Base-by-base conservation (phyloP, 2,113 vertebrate genomes). In the Jacana jacana region DNA sequence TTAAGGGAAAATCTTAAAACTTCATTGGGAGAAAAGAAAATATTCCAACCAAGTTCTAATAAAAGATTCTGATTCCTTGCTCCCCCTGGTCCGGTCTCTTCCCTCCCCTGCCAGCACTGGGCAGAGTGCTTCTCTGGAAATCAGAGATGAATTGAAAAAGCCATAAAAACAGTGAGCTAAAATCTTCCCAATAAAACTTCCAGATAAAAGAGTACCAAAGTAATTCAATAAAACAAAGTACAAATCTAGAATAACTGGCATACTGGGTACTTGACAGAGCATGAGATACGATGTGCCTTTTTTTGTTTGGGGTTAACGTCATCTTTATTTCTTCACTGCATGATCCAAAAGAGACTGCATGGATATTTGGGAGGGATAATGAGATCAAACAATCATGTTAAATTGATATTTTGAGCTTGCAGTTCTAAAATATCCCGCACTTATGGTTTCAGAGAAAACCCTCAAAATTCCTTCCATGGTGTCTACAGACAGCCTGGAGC, bases 341-440 rank as follows among this genome's bases (percentile, higher is more conserved):
- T 22, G 39, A 92, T 70, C 52, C 42, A 48, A 66, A 65, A 88
- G 44, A 90, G 16, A 24, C 24, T 31, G 48, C 71, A 60, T 3
- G 12, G 14, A 39, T 80, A 68, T 78, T 86, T 80, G 33, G 23
- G 33, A 83, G 19, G 64, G 58, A 91, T 77, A 89, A 82, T 24
- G 25, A 90, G 46, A 88, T 86, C 5, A 73, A 92, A 73, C 40
- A 84, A 61, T 86, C 30, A 71, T 9, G 8, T 86, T 83, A 71
- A 86, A 91, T 11, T 40, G n/a, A 31, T 79, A 55, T 69, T 84
- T 76, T 76, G 65, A 57, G 35, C n/a, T 60, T 73, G 12, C 35
- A 75, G 7, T 73, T 93, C 64, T 81, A 78, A 91, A 88, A 88
- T 90, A 92, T 24, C 42, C 57, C 92, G 64, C 40, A 81, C 8